These are phyloP conservation scores for Pemphredon lugubris DNA, from an alignment of 2,888 invertebrate genomes.

Conservation along the genomic window DNA sequence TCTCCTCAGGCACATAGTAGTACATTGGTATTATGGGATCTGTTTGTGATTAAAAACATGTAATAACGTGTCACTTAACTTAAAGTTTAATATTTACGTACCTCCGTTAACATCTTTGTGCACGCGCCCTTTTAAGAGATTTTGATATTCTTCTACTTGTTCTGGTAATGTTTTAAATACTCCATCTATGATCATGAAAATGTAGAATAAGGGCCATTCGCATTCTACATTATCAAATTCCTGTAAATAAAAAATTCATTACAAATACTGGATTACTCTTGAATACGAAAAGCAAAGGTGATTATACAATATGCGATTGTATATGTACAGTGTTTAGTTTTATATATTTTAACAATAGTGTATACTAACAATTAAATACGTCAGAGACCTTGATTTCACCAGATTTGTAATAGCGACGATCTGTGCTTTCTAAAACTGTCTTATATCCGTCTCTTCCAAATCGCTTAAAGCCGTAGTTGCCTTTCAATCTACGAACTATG, in stretches of 20 bases:
- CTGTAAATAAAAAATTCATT: conserved; percentile 76
- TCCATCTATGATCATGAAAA: conserved; percentile 98
- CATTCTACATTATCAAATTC: conserved; percentile 98
- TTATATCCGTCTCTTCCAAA: conserved; percentile 97
- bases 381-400: conserved; percentile 90
- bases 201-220: conserved; percentile 98
- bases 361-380: conserved; percentile 46
- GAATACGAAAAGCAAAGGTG: background rate
- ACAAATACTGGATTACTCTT: background rate
- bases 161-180: conserved; percentile 93
- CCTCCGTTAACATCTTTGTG: conserved; percentile 92
- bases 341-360: conserved; percentile 4
- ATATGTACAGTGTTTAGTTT: conserved; percentile 6
- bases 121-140: conserved; percentile 90
- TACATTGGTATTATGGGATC: conserved; percentile 98
- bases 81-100: conserved; percentile 69
- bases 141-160: conserved; percentile 96
- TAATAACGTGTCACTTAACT: background rate
- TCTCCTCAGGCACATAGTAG: conserved; percentile 90
- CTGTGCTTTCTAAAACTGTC: conserved; percentile 92
- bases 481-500: conserved; percentile 90
- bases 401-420: conserved; percentile 90
- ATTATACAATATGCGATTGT: background rate
- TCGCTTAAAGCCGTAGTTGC: conserved; percentile 95
- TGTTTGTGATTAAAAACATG: conserved; percentile 70